A percentile compares a stretch with the other conserved stretches of the same genome.
Conservation (phyloP, 2,113 vertebrate species). For the Chlamydotis undulata region DNA sequence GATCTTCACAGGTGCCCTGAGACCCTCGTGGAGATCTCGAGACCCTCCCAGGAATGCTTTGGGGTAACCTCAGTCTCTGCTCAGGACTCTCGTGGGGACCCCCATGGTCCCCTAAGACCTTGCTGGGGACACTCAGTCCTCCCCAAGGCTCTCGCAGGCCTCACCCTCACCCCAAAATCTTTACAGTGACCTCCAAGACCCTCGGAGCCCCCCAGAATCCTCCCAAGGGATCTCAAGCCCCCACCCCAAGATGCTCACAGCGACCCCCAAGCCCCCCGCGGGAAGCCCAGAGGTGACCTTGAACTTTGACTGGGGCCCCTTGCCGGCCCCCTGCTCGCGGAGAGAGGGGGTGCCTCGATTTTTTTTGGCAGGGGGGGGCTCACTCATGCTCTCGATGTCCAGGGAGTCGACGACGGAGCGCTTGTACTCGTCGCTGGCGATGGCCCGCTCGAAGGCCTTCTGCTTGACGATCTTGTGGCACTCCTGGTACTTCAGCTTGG, state of each 20-base stretch:
- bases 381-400: constrained; percentile 96
- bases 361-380: constrained; percentile 40
- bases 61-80: too few species aligned
- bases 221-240: background rate
- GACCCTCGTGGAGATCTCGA: background rate
- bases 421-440: constrained; percentile 89
- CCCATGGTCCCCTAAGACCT: background rate
- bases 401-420: constrained; percentile 91
- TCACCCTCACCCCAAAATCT: too few species aligned
- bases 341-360: too few species aligned
- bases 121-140: too few species aligned
- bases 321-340: rapidly evolving
- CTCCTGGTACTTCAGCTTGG: constrained; percentile 93
- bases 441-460: constrained; percentile 93
- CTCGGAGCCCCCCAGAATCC: background rate
- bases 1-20: too few species aligned
- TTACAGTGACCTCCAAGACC: background rate
- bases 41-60: too few species aligned
- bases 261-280: rapidly evolving
- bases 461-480: constrained; percentile 93
- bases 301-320: background rate
- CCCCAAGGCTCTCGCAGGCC: too few species aligned
- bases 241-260: background rate
- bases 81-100: background rate
- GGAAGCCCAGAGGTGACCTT: background rate